Conservation (phyloP, 2,888 invertebrate genomes). For the Synergus itoensis region DNA sequence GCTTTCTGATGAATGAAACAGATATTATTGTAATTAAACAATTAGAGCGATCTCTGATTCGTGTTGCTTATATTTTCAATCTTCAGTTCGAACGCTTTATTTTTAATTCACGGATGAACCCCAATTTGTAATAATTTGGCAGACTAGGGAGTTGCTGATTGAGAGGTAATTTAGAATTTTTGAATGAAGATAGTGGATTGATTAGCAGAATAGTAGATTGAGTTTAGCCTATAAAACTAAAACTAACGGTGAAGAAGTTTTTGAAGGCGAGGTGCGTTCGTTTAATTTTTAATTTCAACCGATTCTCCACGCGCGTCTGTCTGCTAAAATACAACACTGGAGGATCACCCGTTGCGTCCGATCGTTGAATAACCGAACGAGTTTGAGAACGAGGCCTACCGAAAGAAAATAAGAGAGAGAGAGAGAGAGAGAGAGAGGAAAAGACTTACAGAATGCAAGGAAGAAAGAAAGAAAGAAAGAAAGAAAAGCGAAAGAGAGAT, state of each 20-base stretch:
- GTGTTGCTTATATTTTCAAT: background rate
- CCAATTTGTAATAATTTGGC: no score
- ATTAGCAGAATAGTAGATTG: background rate
- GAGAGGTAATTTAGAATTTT: background rate
- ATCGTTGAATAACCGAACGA: constrained; percentile 41
- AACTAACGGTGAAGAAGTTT: constrained; percentile 24
- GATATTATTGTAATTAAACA: constrained; percentile 3
- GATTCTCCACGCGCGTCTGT: constrained; percentile 65
- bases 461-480: constrained; percentile 42
- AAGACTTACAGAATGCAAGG: constrained; percentile 41
- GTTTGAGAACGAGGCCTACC: constrained; percentile 44
- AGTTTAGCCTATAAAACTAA: constrained; percentile 19
- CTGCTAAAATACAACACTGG: constrained; percentile 57
- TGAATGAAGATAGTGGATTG: background rate
- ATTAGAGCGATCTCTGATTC: background rate
- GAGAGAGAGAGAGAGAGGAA: constrained; percentile 43
- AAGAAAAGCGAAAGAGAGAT: constrained; percentile 44
- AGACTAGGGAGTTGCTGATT: no score
- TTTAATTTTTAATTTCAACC: constrained; percentile 66
- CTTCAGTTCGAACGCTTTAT: no score
- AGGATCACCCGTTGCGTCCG: constrained; percentile 49
- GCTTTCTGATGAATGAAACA: background rate
- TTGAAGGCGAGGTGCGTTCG: constrained; percentile 44
- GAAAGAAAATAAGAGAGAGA: constrained; percentile 46
- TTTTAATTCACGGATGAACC: no score